These are phyloP conservation scores for Bolborhynchus lineola DNA, from an alignment of 2,113 vertebrate species.

Conservation along the genomic window DNA sequence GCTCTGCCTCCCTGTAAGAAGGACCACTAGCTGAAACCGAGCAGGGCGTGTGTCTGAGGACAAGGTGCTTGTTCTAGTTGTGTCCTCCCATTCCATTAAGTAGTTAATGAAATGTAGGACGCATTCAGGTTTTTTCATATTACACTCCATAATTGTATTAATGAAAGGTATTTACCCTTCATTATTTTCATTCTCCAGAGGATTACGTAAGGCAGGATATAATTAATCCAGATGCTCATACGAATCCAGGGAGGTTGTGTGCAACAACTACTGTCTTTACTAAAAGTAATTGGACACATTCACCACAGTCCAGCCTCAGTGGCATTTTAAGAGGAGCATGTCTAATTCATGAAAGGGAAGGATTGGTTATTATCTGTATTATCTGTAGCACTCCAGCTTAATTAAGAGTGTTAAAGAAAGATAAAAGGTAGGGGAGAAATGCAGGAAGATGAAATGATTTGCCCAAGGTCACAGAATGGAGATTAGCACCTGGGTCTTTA, in stretches of 20 bases:
- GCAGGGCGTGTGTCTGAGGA: not conserved
- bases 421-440: slow-evolving; percentile 53
- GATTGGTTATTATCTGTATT: slow-evolving; percentile 54
- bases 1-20: not conserved
- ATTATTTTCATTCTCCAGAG: slow-evolving; percentile 60
- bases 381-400: slow-evolving; percentile 46
- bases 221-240: slow-evolving; percentile 52
- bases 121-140: slow-evolving; percentile 37
- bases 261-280: slow-evolving; percentile 23
- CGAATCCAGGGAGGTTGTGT: not conserved
- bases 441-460: slow-evolving; percentile 36
- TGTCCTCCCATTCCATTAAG: slow-evolving; percentile 7
- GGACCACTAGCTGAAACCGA: not conserved
- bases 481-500: slow-evolving; percentile 22
- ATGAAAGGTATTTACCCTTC: slow-evolving; percentile 64
- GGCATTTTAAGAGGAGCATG: slow-evolving; percentile 43
- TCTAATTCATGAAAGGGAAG: slow-evolving; percentile 53
- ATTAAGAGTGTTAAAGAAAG: slow-evolving; percentile 55
- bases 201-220: slow-evolving; percentile 35
- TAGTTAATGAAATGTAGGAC: slow-evolving; percentile 21
- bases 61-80: not conserved
- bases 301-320: slow-evolving; percentile 42
- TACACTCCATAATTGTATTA: slow-evolving; percentile 42
- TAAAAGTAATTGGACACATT: slow-evolving; percentile 44
- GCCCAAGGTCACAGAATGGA: slow-evolving; percentile 47